A percentile compares a stretch with the other conserved stretches of the same genome.
Evolutionary conservation across 53 echinoderm and acorn worm genomes (phyloP).

Genomic region (Actinopyga echinites): DNA sequence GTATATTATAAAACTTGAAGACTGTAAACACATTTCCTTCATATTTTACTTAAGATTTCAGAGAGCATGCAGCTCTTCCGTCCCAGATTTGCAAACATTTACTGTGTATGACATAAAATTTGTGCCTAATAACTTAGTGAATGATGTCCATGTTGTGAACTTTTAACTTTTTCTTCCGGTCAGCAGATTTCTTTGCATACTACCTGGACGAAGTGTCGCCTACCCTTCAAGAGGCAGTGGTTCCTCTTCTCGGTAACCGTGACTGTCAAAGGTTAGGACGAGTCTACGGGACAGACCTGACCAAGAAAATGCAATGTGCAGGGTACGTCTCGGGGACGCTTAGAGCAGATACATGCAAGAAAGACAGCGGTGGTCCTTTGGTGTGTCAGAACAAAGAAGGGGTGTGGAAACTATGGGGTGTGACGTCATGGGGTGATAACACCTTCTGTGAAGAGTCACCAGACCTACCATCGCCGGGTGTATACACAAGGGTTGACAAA

Average conservation of each 20-base stretch:
- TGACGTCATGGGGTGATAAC: conserved; percentile 96
- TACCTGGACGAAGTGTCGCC: conserved; percentile 44
- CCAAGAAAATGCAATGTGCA: conserved; percentile 82
- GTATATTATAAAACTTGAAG: no score
- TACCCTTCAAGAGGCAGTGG: conserved; percentile 64
- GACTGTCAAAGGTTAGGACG: conserved; percentile 48
- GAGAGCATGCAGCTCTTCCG: no score
- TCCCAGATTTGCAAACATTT: not conserved
- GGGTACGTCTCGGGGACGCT: conserved; percentile 59
- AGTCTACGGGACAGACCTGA: conserved; percentile 73
- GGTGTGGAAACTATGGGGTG: conserved; percentile 74
- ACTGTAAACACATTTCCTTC: no score
- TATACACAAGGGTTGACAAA: conserved; percentile 77
- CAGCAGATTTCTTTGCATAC: conserved; percentile 51
- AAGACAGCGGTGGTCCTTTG: conserved; percentile 96
- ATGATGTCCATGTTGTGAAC: not conserved
- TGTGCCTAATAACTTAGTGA: not conserved
- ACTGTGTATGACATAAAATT: not conserved
- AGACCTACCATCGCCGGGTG: conserved; percentile 66
- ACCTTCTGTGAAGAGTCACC: conserved; percentile 66
- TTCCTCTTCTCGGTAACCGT: conserved; percentile 65
- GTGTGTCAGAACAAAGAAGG: conserved; percentile 74
- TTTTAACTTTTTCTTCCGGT: not conserved
- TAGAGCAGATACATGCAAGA: conserved; percentile 87
- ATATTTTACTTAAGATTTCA: no score